Percentiles rank a stretch among this genome's conserved stretches.
These are phyloP conservation scores for Antechinus stuartii DNA, from an alignment of 2,113 vertebrate species.

Conservation along the genomic window DNA sequence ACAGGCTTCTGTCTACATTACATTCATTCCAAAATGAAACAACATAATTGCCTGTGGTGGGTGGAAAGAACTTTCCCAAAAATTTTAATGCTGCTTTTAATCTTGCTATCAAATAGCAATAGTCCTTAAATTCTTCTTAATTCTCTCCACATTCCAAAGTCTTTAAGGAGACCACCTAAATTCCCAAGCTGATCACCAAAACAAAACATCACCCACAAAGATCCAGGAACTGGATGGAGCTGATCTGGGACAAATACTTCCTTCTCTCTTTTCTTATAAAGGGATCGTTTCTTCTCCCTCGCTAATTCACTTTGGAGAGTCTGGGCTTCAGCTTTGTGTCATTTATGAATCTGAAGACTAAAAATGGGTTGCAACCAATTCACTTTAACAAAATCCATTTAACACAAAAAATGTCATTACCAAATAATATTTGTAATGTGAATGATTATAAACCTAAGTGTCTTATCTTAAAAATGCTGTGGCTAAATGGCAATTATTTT, in stretches of 20 bases:
- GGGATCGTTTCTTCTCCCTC: not conserved
- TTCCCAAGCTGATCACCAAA: conserved; percentile 18
- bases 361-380: conserved; percentile 41
- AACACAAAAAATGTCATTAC: conserved; percentile 50
- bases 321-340: not conserved
- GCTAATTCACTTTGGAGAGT: conserved; percentile 5
- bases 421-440: conserved; percentile 5
- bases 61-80: conserved; percentile 54
- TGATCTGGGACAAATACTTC: not conserved
- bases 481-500: conserved; percentile 37
- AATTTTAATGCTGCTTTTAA: conserved; percentile 50
- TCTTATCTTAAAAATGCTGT: conserved; percentile 2
- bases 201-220: conserved; percentile 42
- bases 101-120: conserved; percentile 54
- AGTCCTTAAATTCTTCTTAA: conserved; percentile 56
- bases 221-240: not conserved
- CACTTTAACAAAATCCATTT: conserved; percentile 36
- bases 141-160: conserved; percentile 54
- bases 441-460: not conserved
- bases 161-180: conserved; percentile 63
- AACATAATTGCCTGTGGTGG: conserved; percentile 46
- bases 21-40: conserved; percentile 51
- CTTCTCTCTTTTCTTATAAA: not conserved
- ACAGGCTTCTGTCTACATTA: conserved; percentile 16
- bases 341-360: conserved; percentile 41